Conservation (phyloP, 2,888 invertebrate species). For the Lepidochrysops patricia region DNA sequence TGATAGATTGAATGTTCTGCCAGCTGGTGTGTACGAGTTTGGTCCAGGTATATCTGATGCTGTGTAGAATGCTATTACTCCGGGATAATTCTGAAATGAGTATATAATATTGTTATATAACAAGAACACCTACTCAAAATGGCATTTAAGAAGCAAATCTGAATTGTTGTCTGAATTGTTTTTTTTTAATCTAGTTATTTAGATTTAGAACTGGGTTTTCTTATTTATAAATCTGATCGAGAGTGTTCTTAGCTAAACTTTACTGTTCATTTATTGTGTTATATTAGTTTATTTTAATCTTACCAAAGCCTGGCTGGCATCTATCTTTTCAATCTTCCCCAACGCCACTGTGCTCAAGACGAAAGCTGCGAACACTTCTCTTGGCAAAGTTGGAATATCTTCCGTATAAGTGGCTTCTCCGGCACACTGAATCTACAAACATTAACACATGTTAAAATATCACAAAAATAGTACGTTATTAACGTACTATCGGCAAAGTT, state of each 20-base stretch:
- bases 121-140: no score
- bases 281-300: no score
- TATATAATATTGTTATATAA: not conserved
- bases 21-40: slow-evolving; percentile 60
- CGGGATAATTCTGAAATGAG: slow-evolving; percentile 61
- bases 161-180: no score
- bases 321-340: slow-evolving; percentile 73
- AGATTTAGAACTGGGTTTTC: no score
- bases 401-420: slow-evolving; percentile 80
- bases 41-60: slow-evolving; percentile 78
- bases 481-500: no score
- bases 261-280: no score
- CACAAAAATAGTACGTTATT: no score
- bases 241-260: no score
- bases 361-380: slow-evolving; percentile 79
- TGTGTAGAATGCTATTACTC: slow-evolving; percentile 74
- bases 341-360: slow-evolving; percentile 72
- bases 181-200: no score
- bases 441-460: no score
- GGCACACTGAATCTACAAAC: slow-evolving; percentile 67
- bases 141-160: no score
- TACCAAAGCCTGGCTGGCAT: slow-evolving; percentile 77
- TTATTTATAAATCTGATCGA: no score
- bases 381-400: slow-evolving; percentile 72
- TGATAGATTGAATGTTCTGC: slow-evolving; percentile 19